Conservation (phyloP, 2,888 invertebrate species). For the Thera obeliscata region DNA sequence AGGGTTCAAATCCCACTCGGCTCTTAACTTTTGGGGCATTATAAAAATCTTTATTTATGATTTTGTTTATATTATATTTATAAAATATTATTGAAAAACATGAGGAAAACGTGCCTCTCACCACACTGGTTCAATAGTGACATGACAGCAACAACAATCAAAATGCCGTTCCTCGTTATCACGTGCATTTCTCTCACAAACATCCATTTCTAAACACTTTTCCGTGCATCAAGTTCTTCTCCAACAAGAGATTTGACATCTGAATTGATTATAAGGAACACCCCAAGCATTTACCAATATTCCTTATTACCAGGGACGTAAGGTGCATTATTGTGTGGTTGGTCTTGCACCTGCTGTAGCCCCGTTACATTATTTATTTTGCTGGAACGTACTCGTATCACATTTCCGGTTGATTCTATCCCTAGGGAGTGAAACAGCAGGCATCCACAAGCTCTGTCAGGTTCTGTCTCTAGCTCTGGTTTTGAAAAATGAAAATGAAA, state of each 20-base stretch:
- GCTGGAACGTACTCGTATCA: conserved; percentile 22
- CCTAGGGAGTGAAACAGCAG: conserved; percentile 11
- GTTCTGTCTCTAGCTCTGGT: too few species aligned
- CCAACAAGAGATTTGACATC: conserved; percentile 28
- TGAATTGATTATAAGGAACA: conserved; percentile 29
- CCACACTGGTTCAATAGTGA: too few species aligned
- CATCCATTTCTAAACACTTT: conserved; percentile 15
- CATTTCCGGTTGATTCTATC: conserved; percentile 29
- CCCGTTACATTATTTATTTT: conserved; percentile 30
- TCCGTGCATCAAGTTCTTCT: conserved; percentile 22
- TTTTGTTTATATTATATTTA: too few species aligned
- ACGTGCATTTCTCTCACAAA: conserved; percentile 1
- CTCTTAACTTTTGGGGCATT: too few species aligned
- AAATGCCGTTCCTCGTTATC: conserved; percentile 11
- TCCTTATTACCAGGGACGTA: not conserved
- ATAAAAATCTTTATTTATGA: too few species aligned
- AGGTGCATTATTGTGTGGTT: not conserved
- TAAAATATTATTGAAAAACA: too few species aligned
- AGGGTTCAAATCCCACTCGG: too few species aligned
- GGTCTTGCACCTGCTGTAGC: conserved; percentile 19
- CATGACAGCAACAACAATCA: not conserved
- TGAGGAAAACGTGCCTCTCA: too few species aligned
- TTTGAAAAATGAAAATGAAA: too few species aligned
- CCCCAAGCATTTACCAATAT: not conserved
- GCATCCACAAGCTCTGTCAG: too few species aligned